Conservation (phyloP, 1,140 invertebrate species). For the Drosophila pseudoobscura region DNA sequence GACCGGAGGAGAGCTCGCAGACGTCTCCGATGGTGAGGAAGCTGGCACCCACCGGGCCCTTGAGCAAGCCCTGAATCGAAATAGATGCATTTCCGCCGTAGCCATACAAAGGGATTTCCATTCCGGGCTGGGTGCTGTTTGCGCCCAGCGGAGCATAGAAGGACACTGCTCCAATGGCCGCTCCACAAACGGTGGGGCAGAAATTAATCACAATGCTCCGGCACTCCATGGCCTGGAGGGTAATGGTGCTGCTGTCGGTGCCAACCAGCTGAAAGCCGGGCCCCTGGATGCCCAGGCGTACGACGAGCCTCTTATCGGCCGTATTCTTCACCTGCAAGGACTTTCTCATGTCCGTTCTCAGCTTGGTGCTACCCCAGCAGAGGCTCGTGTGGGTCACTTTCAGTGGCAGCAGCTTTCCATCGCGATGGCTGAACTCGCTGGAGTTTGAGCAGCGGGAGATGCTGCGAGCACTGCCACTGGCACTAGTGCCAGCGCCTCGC, state of each 20-base stretch:
- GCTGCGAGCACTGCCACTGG: conserved; percentile 36
- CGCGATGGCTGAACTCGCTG: conserved; percentile 82
- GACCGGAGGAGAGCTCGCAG: conserved; percentile 57
- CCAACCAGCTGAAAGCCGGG: conserved; percentile 77
- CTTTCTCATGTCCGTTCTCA: conserved; percentile 72
- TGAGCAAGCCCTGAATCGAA: conserved; percentile 58
- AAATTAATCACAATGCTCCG: conserved; percentile 72
- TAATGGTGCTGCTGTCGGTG: conserved; percentile 53
- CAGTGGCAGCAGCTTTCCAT: conserved; percentile 73
- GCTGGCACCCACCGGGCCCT: conserved; percentile 72
- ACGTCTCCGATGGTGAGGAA: conserved; percentile 77
- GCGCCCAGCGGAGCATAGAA: conserved; percentile 65
- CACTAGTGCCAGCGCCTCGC: conserved; percentile 5
- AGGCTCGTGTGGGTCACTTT: conserved; percentile 74
- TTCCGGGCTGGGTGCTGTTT: conserved; percentile 44
- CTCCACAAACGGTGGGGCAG: conserved; percentile 77
- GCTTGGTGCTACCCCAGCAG: conserved; percentile 78
- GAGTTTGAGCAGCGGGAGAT: conserved; percentile 75
- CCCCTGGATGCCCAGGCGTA: conserved; percentile 72
- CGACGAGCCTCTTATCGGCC: conserved; percentile 60
- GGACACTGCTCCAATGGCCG: conserved; percentile 64
- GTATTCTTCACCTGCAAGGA: conserved; percentile 80
- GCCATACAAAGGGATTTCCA: conserved; percentile 64
- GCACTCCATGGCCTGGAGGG: conserved; percentile 76
- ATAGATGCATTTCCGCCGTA: conserved; percentile 77